phyloP scores from a whole-genome alignment of 2,888 invertebrate species.

The Molanna angustata region DNA sequence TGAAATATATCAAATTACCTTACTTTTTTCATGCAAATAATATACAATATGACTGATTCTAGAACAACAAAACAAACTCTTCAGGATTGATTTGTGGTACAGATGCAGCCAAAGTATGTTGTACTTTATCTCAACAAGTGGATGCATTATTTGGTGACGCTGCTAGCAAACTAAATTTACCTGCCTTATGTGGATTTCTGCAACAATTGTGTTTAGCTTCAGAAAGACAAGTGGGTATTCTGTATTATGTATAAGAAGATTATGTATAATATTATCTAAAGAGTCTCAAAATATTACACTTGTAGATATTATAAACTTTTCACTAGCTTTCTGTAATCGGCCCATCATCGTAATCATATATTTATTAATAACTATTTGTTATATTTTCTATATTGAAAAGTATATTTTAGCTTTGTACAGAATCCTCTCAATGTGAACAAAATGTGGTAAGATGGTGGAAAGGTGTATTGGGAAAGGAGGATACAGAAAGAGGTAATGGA shows the following conservation, averaged over 20 bases:
- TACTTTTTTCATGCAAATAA: not conserved
- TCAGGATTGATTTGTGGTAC: conserved; percentile 66
- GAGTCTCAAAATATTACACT: no score
- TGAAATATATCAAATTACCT: not conserved
- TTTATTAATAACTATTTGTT: no score
- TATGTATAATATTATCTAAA: no score
- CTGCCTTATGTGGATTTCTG: conserved; percentile 79
- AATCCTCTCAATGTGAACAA: conserved; percentile 38
- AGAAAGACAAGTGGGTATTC: conserved; percentile 63
- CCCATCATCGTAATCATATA: no score
- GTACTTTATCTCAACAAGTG: conserved; percentile 84
- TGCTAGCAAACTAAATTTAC: conserved; percentile 81
- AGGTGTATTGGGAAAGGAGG: conserved; percentile 39
- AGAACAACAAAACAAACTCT: conserved; percentile 43
- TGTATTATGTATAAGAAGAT: no score
- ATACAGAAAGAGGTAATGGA: conserved; percentile 40
- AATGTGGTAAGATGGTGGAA: conserved; percentile 29
- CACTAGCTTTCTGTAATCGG: no score
- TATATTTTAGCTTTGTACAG: conserved; percentile 39
- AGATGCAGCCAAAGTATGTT: conserved; percentile 85
- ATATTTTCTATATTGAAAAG: no score
- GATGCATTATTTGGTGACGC: conserved; percentile 90
- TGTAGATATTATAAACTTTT: no score
- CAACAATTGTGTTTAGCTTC: conserved; percentile 83
- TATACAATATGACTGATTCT: conserved; percentile 5